Evolutionary conservation across 2,888 invertebrate genomes (phyloP).

Genomic region (Amphipoea oculea): DNA sequence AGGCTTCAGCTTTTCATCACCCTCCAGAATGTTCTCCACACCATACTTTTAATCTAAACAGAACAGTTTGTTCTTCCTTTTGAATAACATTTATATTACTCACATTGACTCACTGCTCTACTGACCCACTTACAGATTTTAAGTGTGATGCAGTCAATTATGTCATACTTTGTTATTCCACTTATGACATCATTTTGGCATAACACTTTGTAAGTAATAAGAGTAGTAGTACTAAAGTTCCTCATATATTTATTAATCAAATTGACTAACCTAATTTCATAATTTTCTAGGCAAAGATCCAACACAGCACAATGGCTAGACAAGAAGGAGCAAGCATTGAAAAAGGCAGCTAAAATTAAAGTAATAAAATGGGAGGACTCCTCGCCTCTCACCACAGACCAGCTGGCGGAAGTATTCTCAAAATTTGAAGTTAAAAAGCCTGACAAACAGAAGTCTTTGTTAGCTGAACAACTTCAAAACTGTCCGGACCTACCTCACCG

Average conservation of each 20-base stretch:
- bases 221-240: neutral
- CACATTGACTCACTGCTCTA: conserved; percentile 30
- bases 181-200: conserved; percentile 29
- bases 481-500: conserved; percentile 95
- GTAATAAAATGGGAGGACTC: conserved; percentile 93
- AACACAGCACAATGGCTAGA: conserved; percentile 97
- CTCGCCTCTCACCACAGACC: conserved; percentile 88
- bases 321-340: conserved; percentile 96
- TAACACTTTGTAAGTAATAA: conserved; percentile 9
- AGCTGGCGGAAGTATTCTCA: conserved; percentile 91
- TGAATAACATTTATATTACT: conserved; percentile 11
- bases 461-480: conserved; percentile 94
- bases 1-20: neutral
- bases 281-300: conserved; percentile 91
- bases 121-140: conserved; percentile 46
- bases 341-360: conserved; percentile 94
- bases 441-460: conserved; percentile 90
- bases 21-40: conserved; percentile 5
- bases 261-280: conserved; percentile 16
- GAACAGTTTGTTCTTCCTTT: neutral
- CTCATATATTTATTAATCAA: neutral
- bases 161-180: conserved; percentile 44
- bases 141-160: conserved; percentile 28
- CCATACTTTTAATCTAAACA: neutral
- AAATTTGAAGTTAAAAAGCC: conserved; percentile 81